Evolutionary conservation across 2,888 invertebrate species (phyloP).

Genomic region (Electrophaes corylata): DNA sequence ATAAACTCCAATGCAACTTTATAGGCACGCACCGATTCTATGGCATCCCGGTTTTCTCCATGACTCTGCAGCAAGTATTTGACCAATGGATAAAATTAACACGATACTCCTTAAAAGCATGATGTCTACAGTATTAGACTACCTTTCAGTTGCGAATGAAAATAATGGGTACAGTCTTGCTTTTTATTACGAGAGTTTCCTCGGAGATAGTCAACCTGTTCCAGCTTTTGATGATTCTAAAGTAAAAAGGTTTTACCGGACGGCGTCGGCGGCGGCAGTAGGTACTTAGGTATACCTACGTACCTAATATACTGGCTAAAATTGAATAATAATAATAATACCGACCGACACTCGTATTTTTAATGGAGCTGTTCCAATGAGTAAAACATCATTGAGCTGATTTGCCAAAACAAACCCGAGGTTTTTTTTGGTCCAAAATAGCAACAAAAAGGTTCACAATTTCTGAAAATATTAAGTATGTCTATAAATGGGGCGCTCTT

Average conservation of each 20-base stretch:
- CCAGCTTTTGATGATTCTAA: not conserved
- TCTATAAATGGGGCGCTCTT: constrained; percentile 32
- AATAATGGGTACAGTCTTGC: constrained; percentile 21
- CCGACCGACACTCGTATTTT: too few species aligned
- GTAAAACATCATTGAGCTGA: too few species aligned
- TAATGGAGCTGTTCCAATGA: too few species aligned
- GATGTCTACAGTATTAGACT: constrained; percentile 36
- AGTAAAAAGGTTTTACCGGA: too few species aligned
- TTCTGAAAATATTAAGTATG: constrained; percentile 38
- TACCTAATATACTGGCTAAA: too few species aligned
- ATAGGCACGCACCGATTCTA: constrained; percentile 86
- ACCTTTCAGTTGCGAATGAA: constrained; percentile 44
- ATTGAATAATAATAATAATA: too few species aligned
- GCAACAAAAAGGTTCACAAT: constrained; percentile 39
- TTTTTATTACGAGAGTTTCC: constrained; percentile 42
- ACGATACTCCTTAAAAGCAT: constrained; percentile 65
- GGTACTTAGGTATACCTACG: too few species aligned
- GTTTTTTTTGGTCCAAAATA: too few species aligned
- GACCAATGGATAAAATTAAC: constrained; percentile 58
- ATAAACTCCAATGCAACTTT: too few species aligned
- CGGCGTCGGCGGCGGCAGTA: too few species aligned
- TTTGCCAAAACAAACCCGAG: too few species aligned
- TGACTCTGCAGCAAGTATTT: constrained; percentile 72
- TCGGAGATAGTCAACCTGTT: constrained; percentile 43
- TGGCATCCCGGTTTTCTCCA: constrained; percentile 93